These are phyloP conservation scores for Magallana angulata DNA, from an alignment of 1,140 invertebrate genomes.

Conservation along the genomic window DNA sequence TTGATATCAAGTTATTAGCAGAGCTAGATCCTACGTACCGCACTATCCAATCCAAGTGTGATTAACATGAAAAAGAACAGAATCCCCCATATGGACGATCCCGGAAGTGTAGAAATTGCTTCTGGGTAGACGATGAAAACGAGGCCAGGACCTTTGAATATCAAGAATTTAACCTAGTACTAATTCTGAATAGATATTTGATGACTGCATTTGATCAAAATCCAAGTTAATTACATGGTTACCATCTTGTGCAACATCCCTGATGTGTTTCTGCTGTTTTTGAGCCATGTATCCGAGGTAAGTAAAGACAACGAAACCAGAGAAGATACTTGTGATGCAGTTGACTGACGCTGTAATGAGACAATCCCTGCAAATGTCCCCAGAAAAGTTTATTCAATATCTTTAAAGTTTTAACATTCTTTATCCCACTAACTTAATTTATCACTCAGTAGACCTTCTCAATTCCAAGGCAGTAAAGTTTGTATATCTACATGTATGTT, in stretches of 20 bases:
- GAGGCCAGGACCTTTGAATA: slow-evolving; percentile 86
- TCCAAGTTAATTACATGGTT: slow-evolving; percentile 43
- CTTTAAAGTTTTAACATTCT: too few species aligned
- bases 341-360: slow-evolving; percentile 85
- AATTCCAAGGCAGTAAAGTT: too few species aligned
- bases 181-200: too few species aligned
- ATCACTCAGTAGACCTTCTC: too few species aligned
- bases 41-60: slow-evolving; percentile 73
- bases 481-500: too few species aligned
- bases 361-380: slow-evolving; percentile 83
- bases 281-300: slow-evolving; percentile 95
- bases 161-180: neutral
- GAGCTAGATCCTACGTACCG: slow-evolving; percentile 64
- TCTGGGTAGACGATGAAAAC: slow-evolving; percentile 95
- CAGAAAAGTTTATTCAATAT: too few species aligned
- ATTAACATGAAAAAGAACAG: slow-evolving; percentile 96
- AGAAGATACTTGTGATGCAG: slow-evolving; percentile 93
- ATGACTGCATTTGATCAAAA: neutral
- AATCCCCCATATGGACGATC: slow-evolving; percentile 90
- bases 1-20: too few species aligned
- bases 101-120: slow-evolving; percentile 91
- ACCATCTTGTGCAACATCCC: slow-evolving; percentile 92
- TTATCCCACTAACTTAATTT: too few species aligned
- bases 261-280: slow-evolving; percentile 89
- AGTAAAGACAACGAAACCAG: slow-evolving; percentile 96